Base-by-base conservation (phyloP, 2,888 invertebrate species). In the Hetaerina titia region DNA sequence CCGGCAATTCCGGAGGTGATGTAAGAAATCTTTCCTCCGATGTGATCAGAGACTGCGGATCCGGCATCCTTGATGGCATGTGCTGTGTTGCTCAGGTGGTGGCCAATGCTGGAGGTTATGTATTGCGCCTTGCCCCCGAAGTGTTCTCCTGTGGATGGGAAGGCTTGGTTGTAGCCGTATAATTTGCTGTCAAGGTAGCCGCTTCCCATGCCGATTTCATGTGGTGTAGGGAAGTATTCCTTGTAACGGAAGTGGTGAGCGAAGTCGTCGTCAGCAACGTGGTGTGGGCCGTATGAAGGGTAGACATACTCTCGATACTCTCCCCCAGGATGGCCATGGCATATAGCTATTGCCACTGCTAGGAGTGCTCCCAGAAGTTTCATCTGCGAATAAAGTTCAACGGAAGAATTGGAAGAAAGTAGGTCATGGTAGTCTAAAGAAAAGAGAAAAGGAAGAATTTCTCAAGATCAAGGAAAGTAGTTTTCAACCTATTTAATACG, bases 21-120 rank as follows among this genome's bases (percentile, higher is more conserved):
- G 81, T 81, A 31, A 81, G 31, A 81, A 15, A 11, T n/a, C 81
- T 81, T 81, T 25, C 31, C 81, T 11, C 81, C 81, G 0, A 81
- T 7, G n/a, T 81, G 31, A 11, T 81, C 31, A 7, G 81, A 81
- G 31, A 25, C 7, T 8, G 81, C 19, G 22, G 69, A n/a, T 2
- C 9, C 9, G 5, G 69, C 19, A n/a, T 22, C 69, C 69, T 69
- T 69, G 69, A 69, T 9, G 5, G 15, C 69, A 31, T 81, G n/a
- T 0, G 31, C 25, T 31, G 25, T 81, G 31, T 81, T 31, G 11
- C 22, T 11, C 11, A 81, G 2, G 31, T 81, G 81, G 5, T 81
- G 81, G 15, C 81, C 81, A 81, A 81, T 81, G 74, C 74, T 74
- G 74, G 74, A 74, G 74, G 74, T 7, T 7, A n/a, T 74, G 74